These are phyloP conservation scores for Mycalesis mineus DNA, from an alignment of 2,888 invertebrate genomes.

Conservation along the genomic window DNA sequence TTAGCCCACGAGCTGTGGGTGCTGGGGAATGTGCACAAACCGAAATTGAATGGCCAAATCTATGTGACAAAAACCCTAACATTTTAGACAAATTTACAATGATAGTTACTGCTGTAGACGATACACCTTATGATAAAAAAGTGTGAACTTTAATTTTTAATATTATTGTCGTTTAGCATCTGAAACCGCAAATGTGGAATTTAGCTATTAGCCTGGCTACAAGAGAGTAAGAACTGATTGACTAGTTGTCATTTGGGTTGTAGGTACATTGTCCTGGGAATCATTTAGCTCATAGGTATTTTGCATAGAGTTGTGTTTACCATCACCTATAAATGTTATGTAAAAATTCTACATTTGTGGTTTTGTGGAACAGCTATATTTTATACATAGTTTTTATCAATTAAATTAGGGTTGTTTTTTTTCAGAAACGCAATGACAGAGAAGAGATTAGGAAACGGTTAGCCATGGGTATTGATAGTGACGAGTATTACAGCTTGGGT, in stretches of 20 bases:
- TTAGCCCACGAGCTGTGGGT: constrained; percentile 78
- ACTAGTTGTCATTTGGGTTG: no score
- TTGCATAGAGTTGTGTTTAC: no score
- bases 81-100: constrained; percentile 71
- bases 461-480: constrained; percentile 90
- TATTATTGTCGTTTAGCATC: no score
- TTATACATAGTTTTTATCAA: background rate
- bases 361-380: no score
- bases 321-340: no score
- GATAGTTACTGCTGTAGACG: constrained; percentile 56
- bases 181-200: no score
- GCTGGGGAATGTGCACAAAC: constrained; percentile 62
- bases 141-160: constrained; percentile 36
- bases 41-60: constrained; percentile 77
- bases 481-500: constrained; percentile 82
- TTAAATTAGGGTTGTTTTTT: constrained; percentile 30
- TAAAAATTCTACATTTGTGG: no score
- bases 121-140: constrained; percentile 44
- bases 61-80: constrained; percentile 68
- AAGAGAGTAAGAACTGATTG: no score
- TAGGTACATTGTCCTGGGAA: no score
- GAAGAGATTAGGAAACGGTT: constrained; percentile 93
- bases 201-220: no score
- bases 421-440: constrained; percentile 92
- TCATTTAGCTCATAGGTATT: no score